Conservation (phyloP, 2,113 vertebrate genomes). For the Chaetorhynchus papuensis region DNA sequence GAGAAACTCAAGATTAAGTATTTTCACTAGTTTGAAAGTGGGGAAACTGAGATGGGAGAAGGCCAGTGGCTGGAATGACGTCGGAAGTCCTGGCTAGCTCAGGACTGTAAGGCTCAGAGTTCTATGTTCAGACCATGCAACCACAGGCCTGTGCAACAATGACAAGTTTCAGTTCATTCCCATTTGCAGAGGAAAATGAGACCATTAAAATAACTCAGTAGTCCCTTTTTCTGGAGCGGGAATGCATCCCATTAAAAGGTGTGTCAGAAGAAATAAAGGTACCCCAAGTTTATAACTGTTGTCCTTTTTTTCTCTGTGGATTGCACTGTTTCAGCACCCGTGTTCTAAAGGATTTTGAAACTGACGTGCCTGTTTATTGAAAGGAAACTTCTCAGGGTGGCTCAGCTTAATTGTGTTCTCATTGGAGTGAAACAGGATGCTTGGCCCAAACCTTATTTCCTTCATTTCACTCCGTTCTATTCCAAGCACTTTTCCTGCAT, state of each 20-base stretch:
- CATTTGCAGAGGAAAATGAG: not conserved
- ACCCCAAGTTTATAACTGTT: not conserved
- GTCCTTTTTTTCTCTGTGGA: not conserved
- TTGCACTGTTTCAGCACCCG: not conserved
- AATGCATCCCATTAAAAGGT: not conserved
- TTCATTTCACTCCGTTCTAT: conserved; percentile 74
- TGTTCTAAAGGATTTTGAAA: not conserved
- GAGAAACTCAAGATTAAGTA: not conserved
- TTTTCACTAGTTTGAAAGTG: not conserved
- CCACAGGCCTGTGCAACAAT: not conserved
- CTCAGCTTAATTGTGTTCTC: conserved; percentile 41
- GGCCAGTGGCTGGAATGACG: not conserved
- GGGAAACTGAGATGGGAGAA: not conserved
- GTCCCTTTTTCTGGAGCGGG: not conserved
- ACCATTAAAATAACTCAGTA: not conserved
- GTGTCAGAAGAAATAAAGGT: not conserved
- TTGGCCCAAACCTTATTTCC: conserved; percentile 73
- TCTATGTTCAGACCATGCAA: not conserved
- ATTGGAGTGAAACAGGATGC: conserved; percentile 71
- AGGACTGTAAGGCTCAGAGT: not conserved
- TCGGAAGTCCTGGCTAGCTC: not conserved
- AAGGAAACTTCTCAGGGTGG: conserved; percentile 24
- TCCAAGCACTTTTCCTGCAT: conserved; percentile 72
- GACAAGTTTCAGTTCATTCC: not conserved
- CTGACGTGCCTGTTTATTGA: not conserved